Base-by-base conservation (phyloP, 2,113 vertebrate genomes). In the Ia io region DNA sequence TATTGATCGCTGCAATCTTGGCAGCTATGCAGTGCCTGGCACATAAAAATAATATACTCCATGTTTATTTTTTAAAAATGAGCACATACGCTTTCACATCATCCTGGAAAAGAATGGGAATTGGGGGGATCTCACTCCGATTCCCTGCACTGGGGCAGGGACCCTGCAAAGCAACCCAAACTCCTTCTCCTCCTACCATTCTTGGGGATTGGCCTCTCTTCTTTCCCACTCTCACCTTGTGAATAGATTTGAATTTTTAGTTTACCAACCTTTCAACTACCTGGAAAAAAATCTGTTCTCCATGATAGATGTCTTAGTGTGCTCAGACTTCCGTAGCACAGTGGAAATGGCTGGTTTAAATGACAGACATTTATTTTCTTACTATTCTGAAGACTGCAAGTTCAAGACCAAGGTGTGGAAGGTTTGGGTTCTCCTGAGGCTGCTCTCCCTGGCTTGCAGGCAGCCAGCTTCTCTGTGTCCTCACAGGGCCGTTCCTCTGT, bases 1-100 rank as follows among this genome's bases (percentile, higher is more conserved):
- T 96, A 90, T 87, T 90, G 96, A 96, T 93, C 63, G n/a, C 65
- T 87, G 61, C 35, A 84, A 65, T 23, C 74, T 93, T 73, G 74
- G 90, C 90, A 84, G 87, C 30, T 84, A 76, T 84, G 70, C 78
- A 79, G 53, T 70, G 23, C 59, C 78, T 94, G 79, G 86, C n/a
- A 89, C 11, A 5, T 51, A 77, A 49, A 77, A 65, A 30, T 67
- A 76, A 80, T 67, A 86, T 86, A 56, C 30, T 93, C 35, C 17
- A 17, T 18, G 44, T 88, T 84, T 79, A 28, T 78, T 40, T 44
- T 25, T 73, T 16, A 92, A 65, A 44, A 90, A 71, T 56, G 51
- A 79, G 61, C 61, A 49, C 37, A 67, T 30, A 63, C 3, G 22
- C 5, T 32, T 44, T 44, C 13, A 5, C 8, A 37, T 40, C 14